Base-by-base conservation (phyloP, 2,888 invertebrate genomes). In the Drosophila pegasa region DNA sequence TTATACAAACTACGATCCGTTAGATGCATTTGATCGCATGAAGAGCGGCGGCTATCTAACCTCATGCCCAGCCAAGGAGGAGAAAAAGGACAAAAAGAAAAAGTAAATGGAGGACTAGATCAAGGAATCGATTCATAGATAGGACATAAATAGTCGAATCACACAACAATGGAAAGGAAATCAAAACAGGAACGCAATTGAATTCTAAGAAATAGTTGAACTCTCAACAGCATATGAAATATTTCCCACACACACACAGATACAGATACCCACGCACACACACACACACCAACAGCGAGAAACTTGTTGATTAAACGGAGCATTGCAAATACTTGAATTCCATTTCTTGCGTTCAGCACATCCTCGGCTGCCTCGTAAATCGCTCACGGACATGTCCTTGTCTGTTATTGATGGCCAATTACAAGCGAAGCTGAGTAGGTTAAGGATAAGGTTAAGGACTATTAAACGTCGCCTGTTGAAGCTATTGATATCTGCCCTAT, bases 11-110 rank as follows among this genome's bases (percentile, higher is more conserved):
- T 85, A 85, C 33, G 84, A 85, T 63, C 78, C 84, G 0, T 22
- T 80, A 7, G 74, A 68, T 16, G 67, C 87, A 1, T 88, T 85
- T 35, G 71, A 85, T 25, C 85, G 85, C 29, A 85, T 85, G 89
- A 62, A 74, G 31, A 67, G 38, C 2, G 75, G 64, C 1, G 72
- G 70, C 9, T 72, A 67, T 10, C 25, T 76, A 2, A 2, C 2
- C 14, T 73, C 72, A 3, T 71, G 73, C 3, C 48, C 43, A 5
- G 43, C 78, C 8, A 47, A 61, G 25, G 29, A 58, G 64, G 12
- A 38, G 2, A 61, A 65, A 14, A 61, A 55, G 10, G 29, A 31
- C 0, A 38, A 47, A 3, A 38, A 55, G 14, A 48, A 25, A 35
- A 22, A 37, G 40, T 8, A 47, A n/a, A 31, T 12, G 31, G 48